phyloP scores from a whole-genome alignment of 2,113 vertebrate species.

The Tetraodon nigroviridis region DNA sequence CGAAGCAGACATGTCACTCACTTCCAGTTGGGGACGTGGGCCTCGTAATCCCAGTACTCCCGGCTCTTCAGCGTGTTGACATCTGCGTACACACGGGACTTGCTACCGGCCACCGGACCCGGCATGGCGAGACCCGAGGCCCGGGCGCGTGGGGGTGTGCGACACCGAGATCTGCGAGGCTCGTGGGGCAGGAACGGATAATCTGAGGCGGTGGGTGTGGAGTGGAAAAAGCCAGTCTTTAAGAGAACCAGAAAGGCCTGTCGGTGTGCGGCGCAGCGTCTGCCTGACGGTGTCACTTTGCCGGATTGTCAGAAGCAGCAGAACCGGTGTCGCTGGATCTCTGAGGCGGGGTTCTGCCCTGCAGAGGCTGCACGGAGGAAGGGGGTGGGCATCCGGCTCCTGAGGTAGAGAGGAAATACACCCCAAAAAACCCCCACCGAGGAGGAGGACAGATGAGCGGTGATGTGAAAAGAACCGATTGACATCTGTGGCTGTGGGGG shows the following conservation, averaged over 20 bases:
- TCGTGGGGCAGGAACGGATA: too few species aligned
- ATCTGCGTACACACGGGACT: constrained; percentile 95
- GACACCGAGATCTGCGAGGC: constrained; percentile 21
- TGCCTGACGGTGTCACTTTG: constrained; percentile 23
- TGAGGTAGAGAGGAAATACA: too few species aligned
- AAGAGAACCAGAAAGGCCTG: constrained; percentile 5
- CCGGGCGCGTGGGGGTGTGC: constrained; percentile 36
- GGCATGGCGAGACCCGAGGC: constrained; percentile 85
- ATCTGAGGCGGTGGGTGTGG: constrained; percentile 1
- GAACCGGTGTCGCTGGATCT: constrained; percentile 11
- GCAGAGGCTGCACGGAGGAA: neutral
- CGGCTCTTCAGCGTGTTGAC: constrained; percentile 96
- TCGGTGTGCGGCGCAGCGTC: constrained; percentile 8
- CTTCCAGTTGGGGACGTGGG: constrained; percentile 96
- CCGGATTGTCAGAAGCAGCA: constrained; percentile 46
- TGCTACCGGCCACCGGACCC: constrained; percentile 92
- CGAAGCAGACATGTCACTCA: constrained; percentile 67
- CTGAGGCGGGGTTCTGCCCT: too few species aligned
- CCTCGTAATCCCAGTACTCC: constrained; percentile 98
- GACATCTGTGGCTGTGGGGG: too few species aligned
- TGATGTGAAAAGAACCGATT: too few species aligned
- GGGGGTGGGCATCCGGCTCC: constrained; percentile 6
- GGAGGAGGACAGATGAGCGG: too few species aligned
- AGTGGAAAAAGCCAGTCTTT: constrained; percentile 11
- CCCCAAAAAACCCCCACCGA: too few species aligned